phyloP scores from a whole-genome alignment of 2,797 vertebrate species.

The Allobates femoralis region DNA sequence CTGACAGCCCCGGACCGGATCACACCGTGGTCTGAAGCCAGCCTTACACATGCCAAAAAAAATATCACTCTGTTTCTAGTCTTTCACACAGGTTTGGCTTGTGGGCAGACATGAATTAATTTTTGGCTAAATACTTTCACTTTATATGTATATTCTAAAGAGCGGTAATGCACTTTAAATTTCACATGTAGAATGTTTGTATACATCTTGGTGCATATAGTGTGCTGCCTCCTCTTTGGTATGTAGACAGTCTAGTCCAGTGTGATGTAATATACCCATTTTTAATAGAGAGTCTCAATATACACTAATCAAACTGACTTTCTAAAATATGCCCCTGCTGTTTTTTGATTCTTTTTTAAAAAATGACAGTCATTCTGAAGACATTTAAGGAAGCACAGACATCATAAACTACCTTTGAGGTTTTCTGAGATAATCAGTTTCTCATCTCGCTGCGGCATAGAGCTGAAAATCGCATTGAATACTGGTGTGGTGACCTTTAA shows the following conservation, averaged over 20 bases:
- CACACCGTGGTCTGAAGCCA: too few species aligned
- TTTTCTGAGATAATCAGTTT: constrained; percentile 57
- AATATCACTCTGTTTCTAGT: neutral
- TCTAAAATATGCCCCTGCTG: neutral
- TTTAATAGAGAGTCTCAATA: neutral
- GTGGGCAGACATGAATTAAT: too few species aligned
- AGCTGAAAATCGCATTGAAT: constrained; percentile 54
- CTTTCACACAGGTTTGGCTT: too few species aligned
- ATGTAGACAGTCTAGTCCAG: neutral
- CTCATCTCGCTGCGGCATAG: constrained; percentile 52
- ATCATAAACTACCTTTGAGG: constrained; percentile 57
- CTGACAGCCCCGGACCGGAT: too few species aligned
- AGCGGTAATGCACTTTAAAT: too few species aligned
- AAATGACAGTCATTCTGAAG: constrained; percentile 18
- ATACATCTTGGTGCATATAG: too few species aligned
- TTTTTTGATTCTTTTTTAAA: neutral
- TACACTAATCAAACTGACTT: neutral
- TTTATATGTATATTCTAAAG: too few species aligned
- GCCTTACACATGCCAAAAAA: neutral
- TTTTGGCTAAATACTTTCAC: too few species aligned
- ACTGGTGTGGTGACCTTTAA: constrained; percentile 59
- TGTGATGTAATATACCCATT: neutral
- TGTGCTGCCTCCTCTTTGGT: too few species aligned
- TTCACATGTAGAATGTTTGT: too few species aligned
- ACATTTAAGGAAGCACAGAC: constrained; percentile 27